Conservation (phyloP, 1,140 invertebrate species). For the Odontomachus brunneus region DNA sequence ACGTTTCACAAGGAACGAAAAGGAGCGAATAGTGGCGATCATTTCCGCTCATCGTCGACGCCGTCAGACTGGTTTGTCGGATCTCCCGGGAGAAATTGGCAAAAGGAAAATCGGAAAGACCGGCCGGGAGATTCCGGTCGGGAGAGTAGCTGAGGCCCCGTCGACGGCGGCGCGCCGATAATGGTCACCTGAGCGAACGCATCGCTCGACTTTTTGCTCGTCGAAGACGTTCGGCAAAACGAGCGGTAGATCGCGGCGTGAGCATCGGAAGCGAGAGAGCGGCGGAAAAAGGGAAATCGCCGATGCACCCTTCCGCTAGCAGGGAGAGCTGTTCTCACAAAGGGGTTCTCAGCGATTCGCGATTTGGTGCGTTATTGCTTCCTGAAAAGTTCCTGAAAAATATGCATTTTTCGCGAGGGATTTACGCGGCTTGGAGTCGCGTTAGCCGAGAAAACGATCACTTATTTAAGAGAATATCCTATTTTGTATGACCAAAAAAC, state of each 20-base stretch:
- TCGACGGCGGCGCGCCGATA: neutral
- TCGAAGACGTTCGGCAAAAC: constrained; percentile 25
- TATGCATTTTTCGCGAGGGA: no score
- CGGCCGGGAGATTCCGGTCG: constrained; percentile 18
- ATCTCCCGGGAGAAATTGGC: constrained; percentile 62
- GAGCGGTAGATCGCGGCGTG: neutral
- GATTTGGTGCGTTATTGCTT: no score
- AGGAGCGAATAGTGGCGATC: neutral
- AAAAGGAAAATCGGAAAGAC: constrained; percentile 67
- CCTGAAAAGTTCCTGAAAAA: no score
- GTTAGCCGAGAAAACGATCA: no score
- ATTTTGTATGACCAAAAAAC: no score
- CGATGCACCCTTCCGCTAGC: constrained; percentile 4
- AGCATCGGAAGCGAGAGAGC: constrained; percentile 53
- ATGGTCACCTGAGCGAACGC: constrained; percentile 46
- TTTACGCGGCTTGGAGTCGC: no score
- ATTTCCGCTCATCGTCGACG: neutral
- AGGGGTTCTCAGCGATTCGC: neutral
- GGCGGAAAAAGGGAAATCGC: constrained; percentile 68
- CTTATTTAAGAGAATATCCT: no score
- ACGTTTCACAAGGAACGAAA: constrained; percentile 21
- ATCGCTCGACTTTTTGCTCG: constrained; percentile 51
- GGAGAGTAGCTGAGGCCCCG: constrained; percentile 20
- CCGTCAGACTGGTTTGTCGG: constrained; percentile 50
- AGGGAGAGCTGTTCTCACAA: neutral